These are phyloP conservation scores for Oryzias sinensis DNA, from an alignment of 2,797 vertebrate species.

Conservation along the genomic window DNA sequence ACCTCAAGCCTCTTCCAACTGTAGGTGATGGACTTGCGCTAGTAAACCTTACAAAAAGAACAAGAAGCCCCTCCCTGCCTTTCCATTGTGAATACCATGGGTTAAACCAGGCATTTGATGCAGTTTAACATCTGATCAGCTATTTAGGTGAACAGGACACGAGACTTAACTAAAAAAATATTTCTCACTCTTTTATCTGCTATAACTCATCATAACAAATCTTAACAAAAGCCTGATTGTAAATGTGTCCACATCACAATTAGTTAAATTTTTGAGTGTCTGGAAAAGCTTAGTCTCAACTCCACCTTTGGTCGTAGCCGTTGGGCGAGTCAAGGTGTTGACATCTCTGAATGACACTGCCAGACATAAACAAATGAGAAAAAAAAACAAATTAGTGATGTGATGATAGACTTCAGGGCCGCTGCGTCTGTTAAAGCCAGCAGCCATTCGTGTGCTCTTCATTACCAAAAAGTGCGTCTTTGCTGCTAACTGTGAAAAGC, in stretches of 20 bases:
- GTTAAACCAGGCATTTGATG: no score
- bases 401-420: constrained; percentile 4
- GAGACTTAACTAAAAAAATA: no score
- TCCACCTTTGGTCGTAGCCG: constrained; percentile 28
- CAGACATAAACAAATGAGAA: constrained; percentile 7
- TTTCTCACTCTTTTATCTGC: no score
- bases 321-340: constrained; percentile 31
- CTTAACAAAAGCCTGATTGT: constrained; percentile 34
- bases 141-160: no score
- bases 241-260: constrained; percentile 23
- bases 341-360: constrained; percentile 20
- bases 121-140: no score
- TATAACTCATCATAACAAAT: constrained; percentile 18
- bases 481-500: constrained; percentile 1
- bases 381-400: background rate
- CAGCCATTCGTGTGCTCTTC: no score
- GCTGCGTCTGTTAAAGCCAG: background rate
- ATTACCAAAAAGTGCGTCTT: background rate
- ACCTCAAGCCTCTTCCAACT: no score
- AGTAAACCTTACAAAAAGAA: no score
- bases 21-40: no score
- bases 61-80: no score
- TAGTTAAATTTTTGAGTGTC: constrained; percentile 32
- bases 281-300: constrained; percentile 42
- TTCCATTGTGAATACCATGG: no score